Base-by-base conservation (phyloP, 2,888 invertebrate genomes). In the Cremastinae sp. region DNA sequence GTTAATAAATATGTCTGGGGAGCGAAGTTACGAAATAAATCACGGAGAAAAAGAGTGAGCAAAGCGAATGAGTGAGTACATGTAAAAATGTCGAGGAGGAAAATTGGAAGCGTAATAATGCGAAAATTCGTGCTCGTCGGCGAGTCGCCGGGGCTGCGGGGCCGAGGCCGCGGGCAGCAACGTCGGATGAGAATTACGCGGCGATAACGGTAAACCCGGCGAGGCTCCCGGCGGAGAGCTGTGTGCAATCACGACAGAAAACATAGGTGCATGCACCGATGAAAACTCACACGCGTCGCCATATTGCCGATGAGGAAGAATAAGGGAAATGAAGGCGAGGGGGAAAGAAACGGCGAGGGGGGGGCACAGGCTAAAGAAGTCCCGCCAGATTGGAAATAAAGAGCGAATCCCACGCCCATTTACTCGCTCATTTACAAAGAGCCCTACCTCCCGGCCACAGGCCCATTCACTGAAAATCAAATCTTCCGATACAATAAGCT, bases 161-260 rank as follows among this genome's bases (percentile, higher is more conserved):
- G 12, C 41, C 41, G 41, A 45, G 7, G 49, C 61, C 61, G 75
- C 54, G 70, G 61, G 49, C 51, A 66, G 62, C 61, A 59, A 22
- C 18, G 34, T 18, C 66, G 62, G 20, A 16, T 10, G 28, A 22
- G 74, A 74, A 36, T 61, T 61, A 47, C 18, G 38, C 75, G 64
- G 47, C 75, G 61, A 75, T 75, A 75, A 75, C 75, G 75, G 75
- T 75, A 71, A 47, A 71, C 41, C 41, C 36, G n/a, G n/a, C n/a
- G 22, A 70, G 59, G 22, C 41, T 36, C 59, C 49, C 36, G 45
- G 12, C 8, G 61, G 16, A 7, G 38, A n/a, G 36, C 9, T 70
- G 47, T 45, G 45, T 22, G 47, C 38, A 36, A 49, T n/a, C 49
- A 41, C 74, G 64, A 74, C 69, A 38, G 36, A 58, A 20, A 62